Percentiles rank a stretch among this genome's conserved stretches.
Conservation (phyloP, 2,888 invertebrate genomes). For the Hydraecia micacea region DNA sequence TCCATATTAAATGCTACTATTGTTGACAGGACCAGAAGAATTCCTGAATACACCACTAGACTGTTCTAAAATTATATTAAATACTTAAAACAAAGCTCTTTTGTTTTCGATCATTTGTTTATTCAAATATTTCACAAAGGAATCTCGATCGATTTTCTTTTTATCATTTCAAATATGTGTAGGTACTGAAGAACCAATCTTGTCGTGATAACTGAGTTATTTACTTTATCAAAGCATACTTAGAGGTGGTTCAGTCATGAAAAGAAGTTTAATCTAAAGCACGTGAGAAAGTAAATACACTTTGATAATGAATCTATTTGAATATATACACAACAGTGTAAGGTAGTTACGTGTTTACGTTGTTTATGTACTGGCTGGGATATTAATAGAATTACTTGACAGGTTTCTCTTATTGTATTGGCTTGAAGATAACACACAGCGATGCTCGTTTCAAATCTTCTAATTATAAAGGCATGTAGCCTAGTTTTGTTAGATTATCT, state of each 20-base stretch:
- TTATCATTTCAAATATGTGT: neutral
- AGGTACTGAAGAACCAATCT: neutral
- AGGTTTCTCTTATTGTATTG: slow-evolving; percentile 61
- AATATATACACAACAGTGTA: slow-evolving; percentile 13
- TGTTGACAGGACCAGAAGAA: slow-evolving; percentile 20
- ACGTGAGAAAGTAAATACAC: neutral
- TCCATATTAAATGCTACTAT: slow-evolving; percentile 13
- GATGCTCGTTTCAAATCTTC: slow-evolving; percentile 2
- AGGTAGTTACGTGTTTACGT: slow-evolving; percentile 7
- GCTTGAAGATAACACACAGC: slow-evolving; percentile 38
- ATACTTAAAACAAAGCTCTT: neutral
- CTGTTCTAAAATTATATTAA: neutral
- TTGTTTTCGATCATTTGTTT: slow-evolving; percentile 10
- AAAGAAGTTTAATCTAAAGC: neutral
- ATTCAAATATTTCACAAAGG: neutral
- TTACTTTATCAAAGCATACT: neutral
- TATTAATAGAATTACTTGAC: slow-evolving; percentile 64
- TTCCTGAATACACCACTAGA: neutral
- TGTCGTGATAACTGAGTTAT: neutral
- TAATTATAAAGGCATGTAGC: neutral
- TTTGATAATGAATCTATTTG: neutral
- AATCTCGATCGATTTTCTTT: neutral
- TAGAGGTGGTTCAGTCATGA: neutral
- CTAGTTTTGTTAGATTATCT: slow-evolving; percentile 3
- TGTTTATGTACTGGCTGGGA: no score